Evolutionary conservation across 2,113 vertebrate genomes (phyloP).

Genomic region (Tamias sibiricus): DNA sequence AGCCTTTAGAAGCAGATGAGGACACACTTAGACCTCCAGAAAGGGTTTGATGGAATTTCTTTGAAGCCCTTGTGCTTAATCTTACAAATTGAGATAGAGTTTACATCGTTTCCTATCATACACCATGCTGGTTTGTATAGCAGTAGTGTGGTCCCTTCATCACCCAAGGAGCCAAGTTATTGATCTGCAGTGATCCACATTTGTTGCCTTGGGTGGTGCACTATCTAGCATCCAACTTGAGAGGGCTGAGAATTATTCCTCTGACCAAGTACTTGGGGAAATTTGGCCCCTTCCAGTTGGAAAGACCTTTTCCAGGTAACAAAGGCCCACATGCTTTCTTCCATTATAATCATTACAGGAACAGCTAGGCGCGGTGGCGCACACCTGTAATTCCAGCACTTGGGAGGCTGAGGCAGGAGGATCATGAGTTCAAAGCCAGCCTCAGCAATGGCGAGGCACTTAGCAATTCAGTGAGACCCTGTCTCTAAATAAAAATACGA

Average conservation of each 20-base stretch:
- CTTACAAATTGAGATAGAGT: neutral
- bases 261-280: neutral
- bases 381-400: too few species aligned
- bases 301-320: neutral
- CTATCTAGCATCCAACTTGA: neutral
- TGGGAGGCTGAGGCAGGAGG: too few species aligned
- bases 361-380: too few species aligned
- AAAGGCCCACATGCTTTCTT: neutral
- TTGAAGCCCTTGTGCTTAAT: neutral
- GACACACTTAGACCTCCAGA: neutral
- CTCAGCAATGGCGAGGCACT: too few species aligned
- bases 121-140: neutral
- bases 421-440: too few species aligned
- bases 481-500: too few species aligned
- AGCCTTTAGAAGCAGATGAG: neutral
- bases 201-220: rapidly evolving
- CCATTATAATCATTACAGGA: neutral
- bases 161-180: neutral
- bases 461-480: too few species aligned
- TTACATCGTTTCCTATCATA: too few species aligned
- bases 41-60: neutral
- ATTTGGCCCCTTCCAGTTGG: neutral
- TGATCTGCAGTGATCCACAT: neutral
- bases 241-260: neutral
- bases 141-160: rapidly evolving